Evolutionary conservation across 2,888 invertebrate species (phyloP), one percentile per base, ranked within the genome.

Genomic region (Catonia carolina): DNA sequence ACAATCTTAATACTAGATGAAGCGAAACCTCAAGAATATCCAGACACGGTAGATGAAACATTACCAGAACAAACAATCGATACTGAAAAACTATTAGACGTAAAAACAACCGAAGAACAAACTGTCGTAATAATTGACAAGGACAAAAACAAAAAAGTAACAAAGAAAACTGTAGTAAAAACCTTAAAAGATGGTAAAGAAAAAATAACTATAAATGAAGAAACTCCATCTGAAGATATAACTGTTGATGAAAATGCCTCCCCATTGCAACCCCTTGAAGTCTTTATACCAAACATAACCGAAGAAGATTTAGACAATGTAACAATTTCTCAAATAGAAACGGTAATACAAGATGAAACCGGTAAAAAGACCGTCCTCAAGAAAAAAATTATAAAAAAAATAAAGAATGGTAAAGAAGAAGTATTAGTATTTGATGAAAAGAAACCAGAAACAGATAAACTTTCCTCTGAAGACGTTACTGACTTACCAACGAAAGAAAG

Each of bases 261-360:
- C 2, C 31, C 39, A 1, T 17, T 56, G 15, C 50, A 50, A 33
- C 33, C 37, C 12, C 41, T 56, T 20, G 27, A 49, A 17, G 37
- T 17, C 23, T 20, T 53, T 45, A 37, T 48, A 22, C 33, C 56
- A 49, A 31, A 45, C 27, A 35, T 14, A 20, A 53, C 41, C 7
- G 69, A 72, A 59, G 69, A 71, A 56, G 63, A 70, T 17, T 74
- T 75, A 23, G 72, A 74, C 64, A 67, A 73, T 60, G 71, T 61
- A 39, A 56, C 55, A 48, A 51, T 51, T 31, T 62, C 68, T 62
- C 56, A 56, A 45, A 63, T 69, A 12, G 61, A 66, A 35, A 70
- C 69, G 5, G 68, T 68, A 15, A 31, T 35, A 20, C 27, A 33
- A 8, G 53, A 53, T 33, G 47, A 35, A 2, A 55, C 33, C 36